Evolutionary conservation across 2,113 vertebrate species (phyloP).

Genomic region (Oncorhynchus clarkii): DNA sequence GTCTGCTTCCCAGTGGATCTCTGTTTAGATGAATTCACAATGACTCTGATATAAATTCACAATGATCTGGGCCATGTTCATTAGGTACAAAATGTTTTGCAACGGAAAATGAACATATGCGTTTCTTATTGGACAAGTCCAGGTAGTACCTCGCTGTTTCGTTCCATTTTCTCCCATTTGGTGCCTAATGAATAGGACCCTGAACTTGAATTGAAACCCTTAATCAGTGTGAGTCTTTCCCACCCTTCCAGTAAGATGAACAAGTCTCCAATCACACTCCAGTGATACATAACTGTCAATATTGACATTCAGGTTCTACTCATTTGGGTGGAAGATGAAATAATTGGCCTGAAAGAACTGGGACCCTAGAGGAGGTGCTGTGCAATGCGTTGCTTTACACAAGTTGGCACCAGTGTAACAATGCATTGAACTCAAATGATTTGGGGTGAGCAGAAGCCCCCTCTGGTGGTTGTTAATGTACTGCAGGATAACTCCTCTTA

Average conservation of each 20-base stretch:
- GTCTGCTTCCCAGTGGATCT: conserved; percentile 49
- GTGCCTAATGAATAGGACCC: too few species aligned
- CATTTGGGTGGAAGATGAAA: conserved; percentile 54
- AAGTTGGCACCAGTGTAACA: background rate
- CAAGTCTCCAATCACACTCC: conserved; percentile 17
- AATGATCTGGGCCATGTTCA: background rate
- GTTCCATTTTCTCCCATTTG: too few species aligned
- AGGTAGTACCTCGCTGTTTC: too few species aligned
- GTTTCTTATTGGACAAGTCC: too few species aligned
- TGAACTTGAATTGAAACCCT: conserved; percentile 2
- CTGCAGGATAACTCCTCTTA: background rate
- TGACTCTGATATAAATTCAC: conserved; percentile 11
- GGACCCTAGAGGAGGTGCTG: conserved; percentile 18
- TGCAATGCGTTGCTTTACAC: conserved; percentile 59
- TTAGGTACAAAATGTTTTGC: too few species aligned
- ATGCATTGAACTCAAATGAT: background rate
- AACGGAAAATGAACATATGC: too few species aligned
- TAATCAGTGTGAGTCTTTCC: conserved; percentile 55
- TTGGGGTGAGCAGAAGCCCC: conserved; percentile 36
- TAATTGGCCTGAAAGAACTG: conserved; percentile 15
- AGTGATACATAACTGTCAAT: conserved; percentile 13
- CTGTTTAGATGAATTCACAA: conserved; percentile 61
- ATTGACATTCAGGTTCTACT: conserved; percentile 17
- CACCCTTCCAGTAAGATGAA: conserved; percentile 11
- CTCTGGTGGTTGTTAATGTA: conserved; percentile 48